These are phyloP conservation scores for Slavum lentiscoides DNA, from an alignment of 2,888 invertebrate species.

Conservation along the genomic window DNA sequence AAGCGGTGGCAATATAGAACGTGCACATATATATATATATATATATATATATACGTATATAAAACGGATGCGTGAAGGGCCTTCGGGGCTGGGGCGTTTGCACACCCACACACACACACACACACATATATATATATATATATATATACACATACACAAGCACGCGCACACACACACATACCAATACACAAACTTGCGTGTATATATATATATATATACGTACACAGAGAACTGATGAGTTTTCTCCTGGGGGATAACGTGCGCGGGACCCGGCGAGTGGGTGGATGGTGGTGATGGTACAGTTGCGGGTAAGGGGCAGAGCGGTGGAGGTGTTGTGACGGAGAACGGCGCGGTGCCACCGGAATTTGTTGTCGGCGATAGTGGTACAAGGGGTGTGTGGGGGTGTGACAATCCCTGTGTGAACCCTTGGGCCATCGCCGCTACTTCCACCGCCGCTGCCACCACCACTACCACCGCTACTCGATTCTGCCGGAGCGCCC, in stretches of 20 bases:
- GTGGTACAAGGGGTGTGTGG: background rate
- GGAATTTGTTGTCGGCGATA: slow-evolving; percentile 42
- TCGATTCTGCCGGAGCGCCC: slow-evolving; percentile 17
- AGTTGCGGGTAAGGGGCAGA: background rate
- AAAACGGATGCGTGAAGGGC: slow-evolving; percentile 49
- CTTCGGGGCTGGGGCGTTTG: slow-evolving; percentile 32
- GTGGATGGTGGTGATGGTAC: background rate
- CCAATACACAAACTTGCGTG: background rate
- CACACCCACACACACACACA: slow-evolving; percentile 5
- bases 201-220: background rate
- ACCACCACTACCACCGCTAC: background rate
- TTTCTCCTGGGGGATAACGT: slow-evolving; percentile 42
- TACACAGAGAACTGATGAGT: slow-evolving; percentile 39
- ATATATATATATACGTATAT: slow-evolving; percentile 18
- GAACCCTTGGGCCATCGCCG: slow-evolving; percentile 43
- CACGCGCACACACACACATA: background rate
- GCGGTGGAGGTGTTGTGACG: slow-evolving; percentile 37
- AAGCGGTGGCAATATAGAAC: slow-evolving; percentile 38
- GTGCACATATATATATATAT: slow-evolving; percentile 15
- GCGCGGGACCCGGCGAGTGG: background rate
- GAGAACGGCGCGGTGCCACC: slow-evolving; percentile 39
- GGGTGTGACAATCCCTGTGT: slow-evolving; percentile 43
- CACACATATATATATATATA: background rate
- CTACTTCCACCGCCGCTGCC: background rate
- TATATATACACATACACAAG: background rate